A percentile compares a stretch with the other conserved stretches of the same genome.
These are phyloP conservation scores for Diprion similis DNA, from an alignment of 1,140 invertebrate species.

Conservation along the genomic window DNA sequence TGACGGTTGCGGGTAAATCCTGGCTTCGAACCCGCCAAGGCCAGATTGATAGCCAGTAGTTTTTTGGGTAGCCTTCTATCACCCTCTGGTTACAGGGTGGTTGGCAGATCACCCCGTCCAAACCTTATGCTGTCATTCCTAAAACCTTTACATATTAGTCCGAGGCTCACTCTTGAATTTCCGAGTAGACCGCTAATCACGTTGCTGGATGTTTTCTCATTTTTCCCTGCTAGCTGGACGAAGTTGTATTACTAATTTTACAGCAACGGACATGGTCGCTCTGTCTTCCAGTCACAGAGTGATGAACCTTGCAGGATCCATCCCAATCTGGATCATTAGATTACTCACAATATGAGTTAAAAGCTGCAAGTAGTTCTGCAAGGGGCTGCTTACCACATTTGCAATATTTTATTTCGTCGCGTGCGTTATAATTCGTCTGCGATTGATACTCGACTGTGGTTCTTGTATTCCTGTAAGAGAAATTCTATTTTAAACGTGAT, in stretches of 20 bases:
- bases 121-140: background rate
- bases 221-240: background rate
- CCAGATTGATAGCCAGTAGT: constrained; percentile 9
- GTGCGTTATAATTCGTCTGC: too few relatives aligned
- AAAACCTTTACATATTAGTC: constrained; percentile 1
- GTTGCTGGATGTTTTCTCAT: background rate
- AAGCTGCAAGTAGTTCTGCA: too few relatives aligned
- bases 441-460: too few relatives aligned
- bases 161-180: background rate
- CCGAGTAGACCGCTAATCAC: background rate
- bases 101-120: background rate
- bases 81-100: background rate
- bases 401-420: too few relatives aligned
- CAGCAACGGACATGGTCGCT: background rate
- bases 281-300: background rate
- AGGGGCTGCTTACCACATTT: too few relatives aligned
- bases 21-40: constrained; percentile 13
- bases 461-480: too few relatives aligned
- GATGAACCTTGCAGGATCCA: background rate
- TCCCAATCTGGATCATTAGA: background rate
- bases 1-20: constrained; percentile 16
- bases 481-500: background rate
- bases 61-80: background rate
- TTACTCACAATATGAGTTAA: too few relatives aligned
- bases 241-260: background rate